Base-by-base conservation (phyloP, 2,888 invertebrate genomes). In the Aspidapion aeneum region DNA sequence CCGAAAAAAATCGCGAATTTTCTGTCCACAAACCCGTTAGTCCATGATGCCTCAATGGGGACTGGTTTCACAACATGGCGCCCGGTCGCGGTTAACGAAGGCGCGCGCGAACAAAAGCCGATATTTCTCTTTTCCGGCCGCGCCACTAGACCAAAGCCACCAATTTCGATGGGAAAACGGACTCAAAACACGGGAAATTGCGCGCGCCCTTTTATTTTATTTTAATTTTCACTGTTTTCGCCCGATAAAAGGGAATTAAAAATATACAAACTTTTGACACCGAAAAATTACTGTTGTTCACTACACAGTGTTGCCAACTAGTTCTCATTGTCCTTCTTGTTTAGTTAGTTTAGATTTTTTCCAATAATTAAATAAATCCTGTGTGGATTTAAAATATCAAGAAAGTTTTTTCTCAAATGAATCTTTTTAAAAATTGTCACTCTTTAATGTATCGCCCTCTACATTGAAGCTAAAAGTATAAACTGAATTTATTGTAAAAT, bases 11-110 rank as follows among this genome's bases (percentile, higher is more conserved):
- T 35, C 35, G 35, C 35, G 12, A 35, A 35, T 35, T 35, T n/a
- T 35, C 35, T 12, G 12, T 12, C 35, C 35, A 12, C 35, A 7
- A 12, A 35, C 35, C 35, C 75, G 71, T 77, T 79, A 80, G 78
- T 80, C 80, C 80, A 80, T 80, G 79, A 80, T 80, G 80, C 78
- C 74, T 76, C 35, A 79, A 77, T 78, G 77, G 78, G 74, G 77
- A 73, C 74, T n/a, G n/a, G 69, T 61, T 62, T 72, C 75, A 79
- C 80, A 81, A 81, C 80, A 81, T 81, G 81, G 81, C 81, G 78
- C 79, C 80, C 81, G 79, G 80, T 75, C 74, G 74, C 75, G 74
- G 77, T 77, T 79, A 77, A 75, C 78, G 74, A 74, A 75, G 77
- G 77, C 35, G 35, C n/a, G n/a, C 79, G 78, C 79, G 74, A 77